phyloP scores from a whole-genome alignment of 2,888 invertebrate species.

The Chrysolina americana region DNA sequence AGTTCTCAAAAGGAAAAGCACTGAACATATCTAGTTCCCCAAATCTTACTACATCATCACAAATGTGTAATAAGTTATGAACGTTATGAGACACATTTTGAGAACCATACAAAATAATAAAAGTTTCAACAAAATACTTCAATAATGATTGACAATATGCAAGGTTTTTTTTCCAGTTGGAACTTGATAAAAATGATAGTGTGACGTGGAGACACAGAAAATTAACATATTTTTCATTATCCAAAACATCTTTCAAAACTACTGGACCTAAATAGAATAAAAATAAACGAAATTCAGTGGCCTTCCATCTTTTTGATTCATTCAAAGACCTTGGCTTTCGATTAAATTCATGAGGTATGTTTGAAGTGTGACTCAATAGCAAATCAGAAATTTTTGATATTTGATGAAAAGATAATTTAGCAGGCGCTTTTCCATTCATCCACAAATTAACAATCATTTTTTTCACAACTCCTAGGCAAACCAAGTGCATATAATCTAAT shows the following conservation, averaged over 20 bases:
- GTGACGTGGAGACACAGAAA: constrained; percentile 35
- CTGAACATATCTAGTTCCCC: constrained; percentile 17
- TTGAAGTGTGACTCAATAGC: neutral
- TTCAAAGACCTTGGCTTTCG: constrained; percentile 30
- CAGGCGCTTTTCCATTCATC: constrained; percentile 19
- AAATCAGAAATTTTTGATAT: constrained; percentile 25
- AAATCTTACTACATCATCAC: constrained; percentile 14
- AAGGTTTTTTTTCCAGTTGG: constrained; percentile 21
- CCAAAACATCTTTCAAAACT: constrained; percentile 28
- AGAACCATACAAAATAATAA: constrained; percentile 33
- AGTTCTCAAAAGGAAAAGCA: neutral
- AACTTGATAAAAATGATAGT: constrained; percentile 31
- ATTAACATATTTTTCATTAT: constrained; percentile 30
- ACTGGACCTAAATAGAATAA: constrained; percentile 35
- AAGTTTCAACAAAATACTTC: constrained; percentile 39
- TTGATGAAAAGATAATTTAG: constrained; percentile 11
- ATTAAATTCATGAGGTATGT: constrained; percentile 37
- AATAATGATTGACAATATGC: constrained; percentile 35
- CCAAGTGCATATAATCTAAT: no score
- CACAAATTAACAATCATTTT: constrained; percentile 24
- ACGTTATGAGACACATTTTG: neutral
- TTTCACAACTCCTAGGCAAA: neutral
- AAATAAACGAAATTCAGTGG: constrained; percentile 17
- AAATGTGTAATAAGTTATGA: neutral
- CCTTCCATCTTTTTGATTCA: constrained; percentile 36